phyloP scores from a whole-genome alignment of 2,113 vertebrate genomes.

The Eretmochelys imbricata region DNA sequence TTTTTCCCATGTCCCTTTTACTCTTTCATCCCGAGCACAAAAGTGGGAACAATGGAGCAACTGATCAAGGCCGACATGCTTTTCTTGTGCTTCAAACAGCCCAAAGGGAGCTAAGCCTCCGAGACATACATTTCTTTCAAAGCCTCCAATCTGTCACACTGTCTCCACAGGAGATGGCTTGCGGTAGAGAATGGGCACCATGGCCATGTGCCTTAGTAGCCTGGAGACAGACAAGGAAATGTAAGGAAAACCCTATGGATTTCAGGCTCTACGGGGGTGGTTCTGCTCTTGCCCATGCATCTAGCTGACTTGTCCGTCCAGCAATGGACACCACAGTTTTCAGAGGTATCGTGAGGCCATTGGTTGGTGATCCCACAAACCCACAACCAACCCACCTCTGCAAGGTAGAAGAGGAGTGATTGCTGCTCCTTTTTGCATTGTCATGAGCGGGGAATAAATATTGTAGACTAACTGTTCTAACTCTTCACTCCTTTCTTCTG shows the following conservation, averaged over 20 bases:
- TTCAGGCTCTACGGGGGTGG: neutral
- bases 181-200: neutral
- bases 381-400: accelerated
- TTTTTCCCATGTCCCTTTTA: accelerated
- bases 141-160: neutral
- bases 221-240: neutral
- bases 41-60: neutral
- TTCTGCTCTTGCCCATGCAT: neutral
- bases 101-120: neutral
- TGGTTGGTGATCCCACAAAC: neutral
- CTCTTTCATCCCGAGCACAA: neutral
- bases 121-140: neutral
- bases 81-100: neutral
- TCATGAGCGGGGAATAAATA: accelerated
- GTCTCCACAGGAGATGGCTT: neutral
- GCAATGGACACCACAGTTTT: neutral
- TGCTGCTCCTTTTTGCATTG: neutral
- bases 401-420: neutral
- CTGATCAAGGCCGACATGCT: neutral
- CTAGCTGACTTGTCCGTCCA: neutral
- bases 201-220: neutral
- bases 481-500: neutral
- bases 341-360: neutral
- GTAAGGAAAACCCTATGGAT: neutral
- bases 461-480: accelerated